Conservation (phyloP, 2,797 vertebrate genomes). For the Sebastes miniatus region DNA sequence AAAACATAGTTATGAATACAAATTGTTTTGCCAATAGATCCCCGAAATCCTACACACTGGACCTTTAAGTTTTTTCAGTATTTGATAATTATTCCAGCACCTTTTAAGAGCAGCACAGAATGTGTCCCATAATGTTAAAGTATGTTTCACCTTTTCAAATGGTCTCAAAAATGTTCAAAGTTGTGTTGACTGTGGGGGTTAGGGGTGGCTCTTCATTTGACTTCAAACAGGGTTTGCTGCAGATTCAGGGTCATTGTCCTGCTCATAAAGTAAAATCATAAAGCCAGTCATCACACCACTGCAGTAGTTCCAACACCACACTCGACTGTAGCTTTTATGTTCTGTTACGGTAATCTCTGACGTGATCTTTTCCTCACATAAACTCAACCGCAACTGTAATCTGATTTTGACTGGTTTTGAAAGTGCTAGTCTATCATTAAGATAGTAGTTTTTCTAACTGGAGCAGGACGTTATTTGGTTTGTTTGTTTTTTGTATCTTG, state of each 20-base stretch:
- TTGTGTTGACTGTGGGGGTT: too few relatives aligned
- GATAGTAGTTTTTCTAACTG: neutral
- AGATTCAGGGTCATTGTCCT: neutral
- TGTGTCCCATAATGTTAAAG: neutral
- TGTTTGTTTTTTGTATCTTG: constrained; percentile 39
- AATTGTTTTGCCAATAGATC: neutral
- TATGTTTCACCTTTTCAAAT: neutral
- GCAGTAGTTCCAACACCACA: neutral
- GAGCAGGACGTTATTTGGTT: neutral
- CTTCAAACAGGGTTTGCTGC: neutral
- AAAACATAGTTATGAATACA: neutral
- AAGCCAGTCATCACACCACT: too few relatives aligned
- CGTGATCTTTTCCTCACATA: neutral
- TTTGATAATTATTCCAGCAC: neutral
- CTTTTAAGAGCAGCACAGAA: constrained; percentile 12
- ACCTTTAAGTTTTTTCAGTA: neutral
- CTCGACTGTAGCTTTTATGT: neutral
- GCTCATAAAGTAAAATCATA: neutral
- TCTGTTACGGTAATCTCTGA: neutral
- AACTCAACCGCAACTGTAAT: neutral
- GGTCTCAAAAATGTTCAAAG: neutral
- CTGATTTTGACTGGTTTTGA: neutral
- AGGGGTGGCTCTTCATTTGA: neutral
- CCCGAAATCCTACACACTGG: neutral
- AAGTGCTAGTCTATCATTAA: neutral